Base-by-base conservation (phyloP, 2,888 invertebrate species). In the Sinodicranocentrus sp. region DNA sequence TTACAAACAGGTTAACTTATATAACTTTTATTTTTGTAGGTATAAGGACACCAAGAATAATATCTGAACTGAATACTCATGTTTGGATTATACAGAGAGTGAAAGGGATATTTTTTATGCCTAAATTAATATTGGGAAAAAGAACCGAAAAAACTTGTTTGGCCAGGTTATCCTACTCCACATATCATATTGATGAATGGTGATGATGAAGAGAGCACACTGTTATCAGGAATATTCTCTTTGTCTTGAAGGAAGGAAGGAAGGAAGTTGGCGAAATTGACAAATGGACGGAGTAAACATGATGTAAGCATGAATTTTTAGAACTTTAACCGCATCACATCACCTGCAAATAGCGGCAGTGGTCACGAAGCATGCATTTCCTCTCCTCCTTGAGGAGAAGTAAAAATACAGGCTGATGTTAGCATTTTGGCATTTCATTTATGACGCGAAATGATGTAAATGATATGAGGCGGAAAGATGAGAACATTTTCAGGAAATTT, bases 111-210 rank as follows among this genome's bases (percentile, higher is more conserved):
- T 1, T 43, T 61, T 54, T 59, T 71, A 33, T 48, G 39, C 43
- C 44, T 61, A 75, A 73, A 73, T 73, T 82, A 68, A 75, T 65
- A 28, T 57, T 25, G 52, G 65, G 72, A 73, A 75, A 59, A 72
- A 44, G 57, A 59, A 75, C 84, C 84, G 84, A 84, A 84, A 83
- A 84, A 84, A 84, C 84, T 84, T 28, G 84, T 84, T 84, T 84
- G 79, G 70, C 54, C 70, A 84, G 68, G 57, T 70, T 43, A 79
- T 48, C 48, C 21, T n/a, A 77, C 54, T 23, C 33, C 65, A 52
- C 43, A 39, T 54, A 23, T 28, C 13, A 15, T 48, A 73, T 48
- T 79, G 71, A 63, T 79, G 61, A 61, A 70, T 72, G 59, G 43
- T 61, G 33, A 17, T 63, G 28, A 25, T 57, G 25, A 15, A n/a